Evolutionary conservation across 2,888 invertebrate genomes (phyloP).

Genomic region (Mesorhabditis sp.): DNA sequence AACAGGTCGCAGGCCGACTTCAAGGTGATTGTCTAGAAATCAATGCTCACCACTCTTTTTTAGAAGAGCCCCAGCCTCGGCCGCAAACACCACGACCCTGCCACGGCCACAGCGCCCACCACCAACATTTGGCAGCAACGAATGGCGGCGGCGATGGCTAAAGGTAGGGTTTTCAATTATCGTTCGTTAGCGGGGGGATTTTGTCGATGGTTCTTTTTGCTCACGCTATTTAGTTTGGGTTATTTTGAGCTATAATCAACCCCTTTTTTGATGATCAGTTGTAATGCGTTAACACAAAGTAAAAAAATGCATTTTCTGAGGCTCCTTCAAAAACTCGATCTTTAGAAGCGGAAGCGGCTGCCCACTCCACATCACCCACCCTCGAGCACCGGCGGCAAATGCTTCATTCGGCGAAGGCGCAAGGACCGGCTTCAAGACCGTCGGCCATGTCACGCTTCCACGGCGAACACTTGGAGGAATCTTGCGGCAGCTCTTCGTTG

Average conservation of each 20-base stretch:
- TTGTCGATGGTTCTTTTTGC: background rate
- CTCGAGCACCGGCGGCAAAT: background rate
- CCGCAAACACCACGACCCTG: slow-evolving; percentile 71
- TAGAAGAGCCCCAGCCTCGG: background rate
- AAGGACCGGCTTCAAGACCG: background rate
- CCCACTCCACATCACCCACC: background rate
- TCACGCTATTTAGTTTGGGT: too few species aligned
- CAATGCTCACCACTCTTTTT: background rate
- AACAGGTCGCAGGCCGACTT: slow-evolving; percentile 1
- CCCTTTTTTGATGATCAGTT: too few species aligned
- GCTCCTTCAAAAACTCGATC: background rate
- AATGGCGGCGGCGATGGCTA: slow-evolving; percentile 62
- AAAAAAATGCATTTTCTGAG: too few species aligned
- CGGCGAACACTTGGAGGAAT: background rate
- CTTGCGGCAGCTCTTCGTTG: background rate
- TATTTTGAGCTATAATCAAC: too few species aligned
- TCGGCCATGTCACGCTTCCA: too few species aligned
- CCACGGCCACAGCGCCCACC: slow-evolving; percentile 69
- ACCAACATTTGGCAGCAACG: slow-evolving; percentile 69
- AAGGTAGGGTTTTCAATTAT: slow-evolving; percentile 13
- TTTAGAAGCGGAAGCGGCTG: background rate
- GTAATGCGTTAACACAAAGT: too few species aligned
- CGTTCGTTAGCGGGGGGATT: background rate
- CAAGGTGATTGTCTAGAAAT: slow-evolving; percentile 2
- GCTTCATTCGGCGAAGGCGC: background rate